Evolutionary conservation across 2,113 vertebrate species (phyloP).

Genomic region (Butorides virescens): DNA sequence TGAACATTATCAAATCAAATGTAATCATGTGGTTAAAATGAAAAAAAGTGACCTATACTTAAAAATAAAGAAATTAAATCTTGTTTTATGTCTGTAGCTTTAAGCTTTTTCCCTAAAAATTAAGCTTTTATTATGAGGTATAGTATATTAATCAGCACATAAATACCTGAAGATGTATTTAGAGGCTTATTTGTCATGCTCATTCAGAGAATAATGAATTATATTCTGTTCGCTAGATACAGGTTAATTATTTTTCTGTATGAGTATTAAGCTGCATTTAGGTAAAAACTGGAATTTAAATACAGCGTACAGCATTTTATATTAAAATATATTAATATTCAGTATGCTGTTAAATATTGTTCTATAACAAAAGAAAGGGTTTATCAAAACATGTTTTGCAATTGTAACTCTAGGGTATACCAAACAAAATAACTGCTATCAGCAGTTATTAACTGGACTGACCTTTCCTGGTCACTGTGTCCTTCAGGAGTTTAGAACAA

Average conservation of each 20-base stretch:
- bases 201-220: background rate
- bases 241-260: background rate
- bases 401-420: background rate
- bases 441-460: background rate
- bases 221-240: background rate
- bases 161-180: background rate
- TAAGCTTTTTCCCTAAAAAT: background rate
- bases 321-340: background rate
- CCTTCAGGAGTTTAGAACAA: conserved; percentile 19
- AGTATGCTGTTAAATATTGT: background rate
- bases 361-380: background rate
- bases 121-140: background rate
- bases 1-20: background rate
- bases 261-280: background rate
- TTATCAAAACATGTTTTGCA: background rate
- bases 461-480: background rate
- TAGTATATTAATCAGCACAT: background rate
- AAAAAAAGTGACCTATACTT: background rate
- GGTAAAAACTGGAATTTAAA: background rate
- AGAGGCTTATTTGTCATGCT: background rate
- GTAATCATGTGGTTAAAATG: background rate
- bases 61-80: background rate
- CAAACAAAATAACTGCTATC: background rate
- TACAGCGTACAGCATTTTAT: background rate
- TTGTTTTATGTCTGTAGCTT: background rate